These are phyloP conservation scores for Drosophila phalerata DNA, from an alignment of 2,888 invertebrate genomes.

Conservation along the genomic window DNA sequence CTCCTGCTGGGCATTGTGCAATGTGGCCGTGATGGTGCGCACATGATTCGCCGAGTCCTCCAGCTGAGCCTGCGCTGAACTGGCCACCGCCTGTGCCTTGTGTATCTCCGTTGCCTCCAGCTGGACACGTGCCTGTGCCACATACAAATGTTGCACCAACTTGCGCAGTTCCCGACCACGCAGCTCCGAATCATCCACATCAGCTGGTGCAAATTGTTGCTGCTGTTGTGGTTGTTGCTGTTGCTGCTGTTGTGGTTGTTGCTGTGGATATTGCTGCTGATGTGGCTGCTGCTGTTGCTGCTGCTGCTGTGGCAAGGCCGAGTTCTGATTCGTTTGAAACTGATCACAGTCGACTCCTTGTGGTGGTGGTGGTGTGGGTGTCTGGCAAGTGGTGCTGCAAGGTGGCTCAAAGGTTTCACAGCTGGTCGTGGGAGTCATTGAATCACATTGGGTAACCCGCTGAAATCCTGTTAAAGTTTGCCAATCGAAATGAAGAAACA, in stretches of 20 bases:
- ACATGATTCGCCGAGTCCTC: slow-evolving; percentile 85
- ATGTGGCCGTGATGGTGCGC: slow-evolving; percentile 81
- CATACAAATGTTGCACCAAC: slow-evolving; percentile 83
- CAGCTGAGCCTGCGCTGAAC: slow-evolving; percentile 80
- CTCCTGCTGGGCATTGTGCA: slow-evolving; percentile 84
- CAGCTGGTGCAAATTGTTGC: background rate
- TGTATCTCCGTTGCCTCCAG: slow-evolving; percentile 85
- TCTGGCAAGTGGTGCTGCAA: slow-evolving; percentile 13
- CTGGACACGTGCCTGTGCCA: slow-evolving; percentile 85
- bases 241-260: slow-evolving; percentile 6
- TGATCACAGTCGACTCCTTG: slow-evolving; percentile 17
- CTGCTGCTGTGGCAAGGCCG: slow-evolving; percentile 24
- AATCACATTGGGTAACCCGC: slow-evolving; percentile 10
- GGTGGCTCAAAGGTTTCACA: background rate
- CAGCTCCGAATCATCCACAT: slow-evolving; percentile 60
- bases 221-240: background rate
- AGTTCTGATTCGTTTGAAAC: slow-evolving; percentile 13
- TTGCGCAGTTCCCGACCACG: slow-evolving; percentile 72
- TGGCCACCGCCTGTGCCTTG: slow-evolving; percentile 84
- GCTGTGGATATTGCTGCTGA: slow-evolving; percentile 3
- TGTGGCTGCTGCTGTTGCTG: background rate
- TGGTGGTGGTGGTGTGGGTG: background rate
- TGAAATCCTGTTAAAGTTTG: slow-evolving; percentile 8
- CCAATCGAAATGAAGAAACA: background rate
- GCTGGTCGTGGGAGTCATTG: background rate